Evolutionary conservation across 2,888 invertebrate genomes (phyloP).

Genomic region (Cyclophora punctaria): DNA sequence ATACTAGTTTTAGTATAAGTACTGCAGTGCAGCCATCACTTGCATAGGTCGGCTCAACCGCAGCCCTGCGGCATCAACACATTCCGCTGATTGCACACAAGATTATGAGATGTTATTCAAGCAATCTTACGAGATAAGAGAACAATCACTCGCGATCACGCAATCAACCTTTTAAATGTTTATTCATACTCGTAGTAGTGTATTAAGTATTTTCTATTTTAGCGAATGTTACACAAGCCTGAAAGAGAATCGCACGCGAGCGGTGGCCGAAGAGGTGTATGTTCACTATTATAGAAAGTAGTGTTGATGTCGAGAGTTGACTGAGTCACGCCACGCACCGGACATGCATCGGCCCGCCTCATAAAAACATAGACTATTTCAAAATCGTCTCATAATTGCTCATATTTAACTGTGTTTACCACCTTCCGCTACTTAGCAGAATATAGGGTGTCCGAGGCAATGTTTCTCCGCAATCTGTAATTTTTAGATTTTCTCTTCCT

Average conservation of each 20-base stretch:
- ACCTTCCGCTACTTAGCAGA: conserved; percentile 39
- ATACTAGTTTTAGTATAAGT: too few species aligned
- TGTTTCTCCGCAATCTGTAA: conserved; percentile 12
- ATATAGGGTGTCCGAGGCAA: conserved; percentile 20
- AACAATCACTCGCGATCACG: conserved; percentile 15
- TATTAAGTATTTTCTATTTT: conserved; percentile 59
- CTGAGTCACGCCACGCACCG: conserved; percentile 56
- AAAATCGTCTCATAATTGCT: conserved; percentile 51
- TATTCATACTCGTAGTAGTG: conserved; percentile 28
- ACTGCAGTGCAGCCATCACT: not conserved
- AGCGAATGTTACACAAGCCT: conserved; percentile 56
- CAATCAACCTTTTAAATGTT: conserved; percentile 11
- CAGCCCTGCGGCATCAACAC: conserved; percentile 12
- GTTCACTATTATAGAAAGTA: conserved; percentile 49
- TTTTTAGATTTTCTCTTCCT: conserved; percentile 18
- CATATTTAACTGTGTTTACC: conserved; percentile 14
- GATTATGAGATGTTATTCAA: conserved; percentile 14
- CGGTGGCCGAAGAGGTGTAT: conserved; percentile 7
- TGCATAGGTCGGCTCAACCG: conserved; percentile 6
- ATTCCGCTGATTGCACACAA: conserved; percentile 16
- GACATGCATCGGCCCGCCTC: conserved; percentile 29
- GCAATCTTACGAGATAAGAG: conserved; percentile 18
- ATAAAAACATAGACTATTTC: conserved; percentile 37
- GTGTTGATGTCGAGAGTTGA: conserved; percentile 29
- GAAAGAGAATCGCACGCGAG: conserved; percentile 45